These are phyloP conservation scores for Phyllotis vaccarum DNA, from an alignment of 2,797 vertebrate genomes.

Conservation along the genomic window DNA sequence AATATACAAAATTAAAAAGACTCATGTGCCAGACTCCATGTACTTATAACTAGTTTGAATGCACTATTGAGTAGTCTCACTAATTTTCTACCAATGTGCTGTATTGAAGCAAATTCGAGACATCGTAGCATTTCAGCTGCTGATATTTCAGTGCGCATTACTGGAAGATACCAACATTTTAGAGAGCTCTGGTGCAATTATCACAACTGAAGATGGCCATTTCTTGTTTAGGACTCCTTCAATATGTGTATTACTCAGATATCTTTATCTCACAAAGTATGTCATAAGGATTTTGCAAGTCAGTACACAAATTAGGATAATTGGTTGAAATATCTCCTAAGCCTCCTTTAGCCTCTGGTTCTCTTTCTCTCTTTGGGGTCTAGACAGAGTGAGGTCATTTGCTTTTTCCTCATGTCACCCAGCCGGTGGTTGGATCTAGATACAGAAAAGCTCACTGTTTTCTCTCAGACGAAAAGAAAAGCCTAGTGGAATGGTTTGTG, in stretches of 20 bases:
- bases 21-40: neutral
- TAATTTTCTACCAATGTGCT: neutral
- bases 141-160: neutral
- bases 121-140: neutral
- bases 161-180: neutral
- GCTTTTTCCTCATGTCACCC: neutral
- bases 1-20: slow-evolving; percentile 18
- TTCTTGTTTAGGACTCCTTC: slow-evolving; percentile 12
- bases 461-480: slow-evolving; percentile 22
- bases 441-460: neutral
- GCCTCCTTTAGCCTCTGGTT: neutral
- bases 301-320: neutral
- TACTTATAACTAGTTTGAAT: neutral
- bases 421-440: neutral
- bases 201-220: neutral
- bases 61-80: neutral
- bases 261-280: neutral
- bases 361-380: neutral
- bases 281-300: neutral
- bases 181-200: neutral
- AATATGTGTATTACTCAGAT: neutral
- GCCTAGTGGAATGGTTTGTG: neutral
- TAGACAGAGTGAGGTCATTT: neutral
- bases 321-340: neutral
- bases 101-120: slow-evolving; percentile 37